Evolutionary conservation across 2,797 vertebrate genomes (phyloP), one percentile per base, ranked within the genome.

Genomic region (Sitta carolinensis): DNA sequence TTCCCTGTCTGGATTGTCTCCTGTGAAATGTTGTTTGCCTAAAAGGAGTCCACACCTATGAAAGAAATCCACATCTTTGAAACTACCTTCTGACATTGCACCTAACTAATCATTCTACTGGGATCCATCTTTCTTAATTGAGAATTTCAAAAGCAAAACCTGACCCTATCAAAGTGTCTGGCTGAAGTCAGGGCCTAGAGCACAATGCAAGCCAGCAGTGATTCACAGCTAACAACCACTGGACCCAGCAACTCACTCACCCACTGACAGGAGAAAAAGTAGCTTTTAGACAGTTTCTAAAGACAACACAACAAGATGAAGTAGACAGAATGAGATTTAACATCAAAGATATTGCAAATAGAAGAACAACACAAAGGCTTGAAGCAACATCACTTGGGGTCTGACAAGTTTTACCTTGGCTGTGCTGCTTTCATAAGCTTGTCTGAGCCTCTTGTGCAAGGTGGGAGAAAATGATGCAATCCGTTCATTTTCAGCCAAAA

Each of bases 401-500:
- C 36, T 77, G 48, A 36, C 42, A 36, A 2, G 72, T 91, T 84
- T 91, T 98, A 99, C 99, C 98, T 98, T 99, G 90, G 98, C 98
- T 61, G 97, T 98, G 96, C 98, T 99, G 97, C 87, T 98, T 93
- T 99, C 98, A 63, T 99, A 99, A 58, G 98, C 98, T 96, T 97
- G 97, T 74, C 96, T 97, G 83, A 99, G 98, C 45, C 96, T 98
- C 66, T 98, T 98, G 62, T 98, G 98, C 90, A 99, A 98, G 51
- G 96, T 74, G 25, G 98, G 98, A 92, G 98, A 99, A 97, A 99
- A 99, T 50, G 97, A 97, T 13, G 97, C 98, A 92, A 99, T 98
- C 67, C 99, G 98, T 82, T 99, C 99, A 22, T 99, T 99, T 97
- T 99, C 99, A 13, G 99, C 98, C 96, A 99, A 98, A 55, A 99